Evolutionary conservation across 64 coral and sea anemone genomes (phyloP).

Genomic region (Astreopora myriophthalma): DNA sequence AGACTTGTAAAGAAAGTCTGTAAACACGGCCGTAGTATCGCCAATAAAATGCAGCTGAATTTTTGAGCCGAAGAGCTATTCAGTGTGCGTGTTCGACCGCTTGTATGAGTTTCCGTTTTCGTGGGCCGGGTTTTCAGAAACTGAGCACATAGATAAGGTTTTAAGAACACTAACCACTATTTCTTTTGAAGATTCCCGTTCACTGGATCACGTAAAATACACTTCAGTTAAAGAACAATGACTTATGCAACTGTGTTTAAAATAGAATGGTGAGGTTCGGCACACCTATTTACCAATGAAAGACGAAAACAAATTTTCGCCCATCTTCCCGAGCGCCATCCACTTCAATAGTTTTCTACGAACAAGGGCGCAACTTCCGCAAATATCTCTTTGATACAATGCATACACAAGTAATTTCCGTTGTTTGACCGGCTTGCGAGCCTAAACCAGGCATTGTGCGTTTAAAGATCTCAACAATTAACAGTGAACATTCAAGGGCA

Average conservation of each 20-base stretch:
- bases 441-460: neutral
- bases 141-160: neutral
- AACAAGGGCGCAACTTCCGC: constrained; percentile 35
- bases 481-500: neutral
- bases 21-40: too few relatives aligned
- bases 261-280: neutral
- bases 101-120: neutral
- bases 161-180: neutral
- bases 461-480: neutral
- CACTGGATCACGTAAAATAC: neutral
- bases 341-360: constrained; percentile 47
- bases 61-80: neutral
- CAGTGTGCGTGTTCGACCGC: too few relatives aligned
- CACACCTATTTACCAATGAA: constrained; percentile 1
- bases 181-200: neutral
- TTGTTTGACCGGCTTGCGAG: constrained; percentile 24
- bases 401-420: constrained; percentile 18
- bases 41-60: too few relatives aligned
- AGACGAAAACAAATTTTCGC: constrained; percentile 26
- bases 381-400: constrained; percentile 50
- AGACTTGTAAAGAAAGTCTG: neutral
- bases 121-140: neutral
- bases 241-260: neutral
- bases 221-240: neutral
- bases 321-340: constrained; percentile 9